Percentiles rank a stretch among this genome's conserved stretches.
Conservation (phyloP, 2,113 vertebrate genomes). For the Rhinolophus sinicus region DNA sequence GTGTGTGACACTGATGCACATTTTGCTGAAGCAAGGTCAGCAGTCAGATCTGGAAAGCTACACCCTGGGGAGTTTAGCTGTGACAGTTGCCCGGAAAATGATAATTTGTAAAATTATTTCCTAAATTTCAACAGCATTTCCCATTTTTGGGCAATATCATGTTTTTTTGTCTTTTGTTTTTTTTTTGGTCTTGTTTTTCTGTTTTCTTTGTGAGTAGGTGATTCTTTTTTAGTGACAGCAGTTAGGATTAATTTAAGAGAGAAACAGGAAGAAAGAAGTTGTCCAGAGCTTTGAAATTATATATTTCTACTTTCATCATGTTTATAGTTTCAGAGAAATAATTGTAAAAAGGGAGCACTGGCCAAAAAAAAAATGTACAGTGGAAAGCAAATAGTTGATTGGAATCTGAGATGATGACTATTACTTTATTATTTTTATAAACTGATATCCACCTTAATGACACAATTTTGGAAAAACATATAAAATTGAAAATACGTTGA, state of each 20-base stretch:
- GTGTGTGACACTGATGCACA: constrained; percentile 23
- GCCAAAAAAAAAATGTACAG: constrained; percentile 15
- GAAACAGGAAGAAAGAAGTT: constrained; percentile 50
- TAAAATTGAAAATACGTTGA: constrained; percentile 49
- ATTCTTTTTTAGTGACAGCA: constrained; percentile 33
- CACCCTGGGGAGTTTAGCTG: not conserved
- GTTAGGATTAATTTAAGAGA: constrained; percentile 4
- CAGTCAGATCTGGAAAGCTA: constrained; percentile 36
- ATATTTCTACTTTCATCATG: constrained; percentile 36
- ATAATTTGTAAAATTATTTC: constrained; percentile 59
- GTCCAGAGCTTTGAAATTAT: constrained; percentile 36
- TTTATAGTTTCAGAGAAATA: constrained; percentile 6
- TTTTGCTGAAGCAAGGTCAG: constrained; percentile 54
- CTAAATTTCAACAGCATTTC: constrained; percentile 55
- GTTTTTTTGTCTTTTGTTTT: not conserved
- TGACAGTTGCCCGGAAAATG: constrained; percentile 41
- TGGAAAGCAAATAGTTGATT: constrained; percentile 41
- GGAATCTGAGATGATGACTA: constrained; percentile 36
- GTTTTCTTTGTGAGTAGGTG: not conserved
- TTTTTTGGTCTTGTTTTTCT: not conserved
- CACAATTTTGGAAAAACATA: not conserved
- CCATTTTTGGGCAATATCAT: constrained; percentile 17
- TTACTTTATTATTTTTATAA: constrained; percentile 55
- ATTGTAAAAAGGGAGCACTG: not conserved
- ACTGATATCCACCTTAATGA: constrained; percentile 13